Evolutionary conservation across 2,888 invertebrate genomes (phyloP).

Genomic region (Campoletis raptor): DNA sequence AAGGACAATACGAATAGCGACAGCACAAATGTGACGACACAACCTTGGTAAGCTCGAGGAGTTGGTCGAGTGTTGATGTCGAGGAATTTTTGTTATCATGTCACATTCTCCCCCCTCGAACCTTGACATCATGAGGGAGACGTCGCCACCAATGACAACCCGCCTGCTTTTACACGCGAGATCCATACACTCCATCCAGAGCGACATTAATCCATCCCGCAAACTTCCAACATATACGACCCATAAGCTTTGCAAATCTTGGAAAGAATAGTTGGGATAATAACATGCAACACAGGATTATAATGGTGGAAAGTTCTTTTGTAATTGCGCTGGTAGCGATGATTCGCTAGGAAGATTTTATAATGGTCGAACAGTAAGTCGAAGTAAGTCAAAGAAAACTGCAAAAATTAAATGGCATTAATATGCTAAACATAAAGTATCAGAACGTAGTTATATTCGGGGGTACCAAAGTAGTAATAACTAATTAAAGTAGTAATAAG

Average conservation of each 20-base stretch:
- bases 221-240: not conserved
- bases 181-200: not conserved
- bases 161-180: not conserved
- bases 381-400: no score
- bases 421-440: no score
- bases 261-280: no score
- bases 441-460: no score
- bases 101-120: constrained; percentile 10
- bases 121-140: constrained; percentile 14
- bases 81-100: not conserved
- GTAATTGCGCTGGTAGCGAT: no score
- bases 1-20: not conserved
- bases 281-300: no score
- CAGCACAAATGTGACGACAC: not conserved
- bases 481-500: no score
- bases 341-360: no score
- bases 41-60: not conserved
- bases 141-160: not conserved
- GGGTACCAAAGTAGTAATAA: no score
- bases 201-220: not conserved
- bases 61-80: not conserved
- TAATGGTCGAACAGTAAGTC: no score
- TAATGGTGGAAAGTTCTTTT: no score
- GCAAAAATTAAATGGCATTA: no score
- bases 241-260: not conserved